Base-by-base conservation (phyloP, 2,888 invertebrate genomes). In the Eupithecia vulgata region DNA sequence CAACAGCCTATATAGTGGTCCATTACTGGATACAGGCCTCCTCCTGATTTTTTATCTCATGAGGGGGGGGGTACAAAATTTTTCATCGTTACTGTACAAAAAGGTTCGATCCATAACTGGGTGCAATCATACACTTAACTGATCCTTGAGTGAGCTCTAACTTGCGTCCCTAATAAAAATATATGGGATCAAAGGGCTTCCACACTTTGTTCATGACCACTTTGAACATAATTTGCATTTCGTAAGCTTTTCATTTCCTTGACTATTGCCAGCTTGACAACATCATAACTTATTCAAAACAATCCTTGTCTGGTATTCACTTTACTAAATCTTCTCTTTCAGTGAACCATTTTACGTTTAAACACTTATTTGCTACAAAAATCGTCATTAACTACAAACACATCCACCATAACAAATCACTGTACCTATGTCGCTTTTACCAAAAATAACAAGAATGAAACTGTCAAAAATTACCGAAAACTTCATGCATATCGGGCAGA, bases 151-250 rank as follows among this genome's bases (percentile, higher is more conserved):
- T 62, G 62, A 37, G 62, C 62, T n/a, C 37, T 34, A 3, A 62
- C 30, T 62, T 62, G n/a, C 37, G 37, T 37, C 62, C 62, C 37
- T 62, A 37, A 62, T 62, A 37, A 62, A 62, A 62, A 35, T 62
- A 62, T 62, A 62, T 62, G 62, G 21, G 37, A 62, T 62, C 37
- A 62, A 61, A 61, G n/a, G 62, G 62, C 4, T 37, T 35, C 21
- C 10, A 45, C 45, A 45, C 62, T 62, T 62, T 37, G 35, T 62
- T 62, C n/a, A 62, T 62, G 62, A 35, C 62, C 62, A 37, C 62
- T 62, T 62, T 62, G n/a, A n/a, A 62, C 62, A 62, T 37, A 37
- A 37, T 37, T 35, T n/a, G 62, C n/a, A 62, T 62, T 35, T 62
- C n/a, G 62, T 62, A 37, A 62, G 62, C 35, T 37, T 62, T 62